These are phyloP conservation scores for mouse (Mus musculus) DNA, from an alignment of 2,113 vertebrate species.

Conservation along the genomic window GRCm39 chr11:52152001-52152500, in stretches of 20 bases:
- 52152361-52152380: slow-evolving; percentile 93
- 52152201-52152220: not conserved
- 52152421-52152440: slow-evolving; percentile 95
- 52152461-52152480: slow-evolving; percentile 6
- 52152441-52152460: slow-evolving; percentile 96
- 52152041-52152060: not conserved
- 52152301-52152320: not conserved
- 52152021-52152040: not conserved
- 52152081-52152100: not conserved
- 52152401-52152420: slow-evolving; percentile 96
- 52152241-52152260: not conserved
- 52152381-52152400: slow-evolving; percentile 96
- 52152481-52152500: not conserved
- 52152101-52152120: not conserved
- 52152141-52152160: not conserved
- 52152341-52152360: slow-evolving; percentile 98
- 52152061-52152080: not conserved
- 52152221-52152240: not conserved
- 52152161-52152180: not conserved
- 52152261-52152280: not conserved
- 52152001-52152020: not conserved
- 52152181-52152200: not conserved
- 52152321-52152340: slow-evolving; percentile 86
- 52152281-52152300: not conserved
- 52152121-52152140: not conserved